Evolutionary conservation across 2,113 vertebrate species (phyloP), one percentile per base, ranked within the genome.

Genomic region (Aramus guarauna): DNA sequence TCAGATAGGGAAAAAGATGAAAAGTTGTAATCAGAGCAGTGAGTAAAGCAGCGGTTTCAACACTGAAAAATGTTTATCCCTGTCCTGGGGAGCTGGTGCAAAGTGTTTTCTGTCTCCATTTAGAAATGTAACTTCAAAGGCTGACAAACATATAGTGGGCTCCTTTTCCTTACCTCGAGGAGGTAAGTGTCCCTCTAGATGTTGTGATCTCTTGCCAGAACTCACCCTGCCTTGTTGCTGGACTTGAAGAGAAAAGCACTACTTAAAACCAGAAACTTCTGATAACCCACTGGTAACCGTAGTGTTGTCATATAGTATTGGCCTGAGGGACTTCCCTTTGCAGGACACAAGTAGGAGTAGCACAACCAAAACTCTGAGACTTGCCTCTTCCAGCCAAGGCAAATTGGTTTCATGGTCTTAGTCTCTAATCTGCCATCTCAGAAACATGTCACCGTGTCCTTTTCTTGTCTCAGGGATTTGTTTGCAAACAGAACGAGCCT

Each of bases 101-200:
- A 36, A 60, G 36, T 11, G 21, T 18, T 71, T 73, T 75, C 60
- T 58, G 62, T 47, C 34, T 47, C 39, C 9, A 9, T 45, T 29
- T 80, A 64, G 27, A 78, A 90, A 85, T 5, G 2, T 32, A 41
- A 48, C 84, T 47, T 92, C 76, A 74, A 75, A 85, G 53, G 34
- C 24, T 82, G 69, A 22, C 27, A 85, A 60, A 26, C 0, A 0
- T 0, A 0, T 39, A 2, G 18, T 15, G 50, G 50, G 12, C n/a
- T 84, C 48, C 39, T 77, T 73, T 59, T 11, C 39, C 39, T 41
- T 41, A 41, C 27, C 50, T 69, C 15, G 7, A 43, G 48, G 34
- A 30, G 6, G 4, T n/a, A 52, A 75, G 52, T 11, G 41, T 9
- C 34, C 36, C 37, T 84, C 58, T 20, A 29, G 23, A 8, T 48